A percentile compares a stretch with the other conserved stretches of the same genome.
Evolutionary conservation across 2,888 invertebrate genomes (phyloP).

Genomic region (Calliopum simillimum): DNA sequence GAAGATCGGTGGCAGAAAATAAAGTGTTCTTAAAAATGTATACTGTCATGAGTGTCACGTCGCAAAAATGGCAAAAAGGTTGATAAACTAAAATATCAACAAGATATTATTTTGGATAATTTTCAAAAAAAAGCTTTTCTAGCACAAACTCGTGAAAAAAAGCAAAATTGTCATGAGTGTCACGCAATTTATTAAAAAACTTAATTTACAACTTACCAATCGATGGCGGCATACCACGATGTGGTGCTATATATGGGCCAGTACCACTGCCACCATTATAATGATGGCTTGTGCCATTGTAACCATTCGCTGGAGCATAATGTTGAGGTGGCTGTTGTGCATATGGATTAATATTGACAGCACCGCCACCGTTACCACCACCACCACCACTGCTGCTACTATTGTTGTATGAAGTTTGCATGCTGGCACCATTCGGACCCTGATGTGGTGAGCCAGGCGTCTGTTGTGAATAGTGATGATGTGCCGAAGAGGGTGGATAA

Average conservation of each 20-base stretch:
- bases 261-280: slow-evolving; percentile 64
- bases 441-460: slow-evolving; percentile 61
- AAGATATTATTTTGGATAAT: too few species aligned
- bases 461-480: slow-evolving; percentile 63
- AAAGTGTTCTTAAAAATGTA: too few species aligned
- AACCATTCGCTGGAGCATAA: slow-evolving; percentile 49
- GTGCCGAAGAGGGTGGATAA: slow-evolving; percentile 65
- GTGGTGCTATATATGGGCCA: slow-evolving; percentile 65
- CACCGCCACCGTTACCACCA: slow-evolving; percentile 43
- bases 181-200: too few species aligned
- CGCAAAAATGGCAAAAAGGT: too few species aligned
- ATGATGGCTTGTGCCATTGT: slow-evolving; percentile 63
- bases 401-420: slow-evolving; percentile 52
- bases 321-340: slow-evolving; percentile 63
- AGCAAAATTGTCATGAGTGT: too few species aligned
- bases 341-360: slow-evolving; percentile 47
- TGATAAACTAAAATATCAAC: too few species aligned
- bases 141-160: too few species aligned
- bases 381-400: slow-evolving; percentile 49
- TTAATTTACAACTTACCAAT: slow-evolving; percentile 55
- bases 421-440: slow-evolving; percentile 48
- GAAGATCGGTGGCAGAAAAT: too few species aligned
- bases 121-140: too few species aligned
- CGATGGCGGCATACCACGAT: slow-evolving; percentile 65
- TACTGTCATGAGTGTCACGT: too few species aligned